Evolutionary conservation across 1,140 invertebrate species (phyloP).

Genomic region (Dinoponera quadriceps): DNA sequence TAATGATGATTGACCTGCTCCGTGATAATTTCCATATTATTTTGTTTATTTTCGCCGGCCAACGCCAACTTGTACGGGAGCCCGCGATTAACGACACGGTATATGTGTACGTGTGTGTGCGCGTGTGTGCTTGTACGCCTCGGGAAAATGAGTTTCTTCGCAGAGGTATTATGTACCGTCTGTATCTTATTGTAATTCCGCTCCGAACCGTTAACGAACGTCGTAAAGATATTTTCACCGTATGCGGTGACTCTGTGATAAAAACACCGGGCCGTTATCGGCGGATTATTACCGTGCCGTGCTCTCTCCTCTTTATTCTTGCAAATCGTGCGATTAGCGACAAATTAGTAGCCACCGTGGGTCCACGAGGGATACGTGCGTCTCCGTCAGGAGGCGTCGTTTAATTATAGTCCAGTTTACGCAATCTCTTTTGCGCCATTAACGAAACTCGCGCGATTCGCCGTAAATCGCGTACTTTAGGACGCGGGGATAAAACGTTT

Average conservation of each 20-base stretch:
- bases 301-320: constrained; percentile 25
- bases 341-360: constrained; percentile 15
- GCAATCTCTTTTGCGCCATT: constrained; percentile 44
- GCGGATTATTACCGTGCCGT: constrained; percentile 29
- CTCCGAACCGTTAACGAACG: constrained; percentile 15
- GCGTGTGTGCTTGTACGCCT: neutral
- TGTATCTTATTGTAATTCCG: neutral
- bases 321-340: constrained; percentile 42
- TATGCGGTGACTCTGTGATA: neutral
- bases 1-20: constrained; percentile 44
- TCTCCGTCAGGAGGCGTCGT: constrained; percentile 16
- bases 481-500: constrained; percentile 19
- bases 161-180: neutral
- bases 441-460: constrained; percentile 26
- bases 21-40: constrained; percentile 45
- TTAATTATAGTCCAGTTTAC: constrained; percentile 53
- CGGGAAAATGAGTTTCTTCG: constrained; percentile 21
- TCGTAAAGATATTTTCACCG: constrained; percentile 31
- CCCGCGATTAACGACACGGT: constrained; percentile 17
- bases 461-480: constrained; percentile 51
- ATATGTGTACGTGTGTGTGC: neutral
- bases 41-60: constrained; percentile 22
- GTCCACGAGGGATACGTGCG: neutral
- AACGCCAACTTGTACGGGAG: neutral
- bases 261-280: constrained; percentile 7